Evolutionary conservation across 2,888 invertebrate genomes (phyloP).

Genomic region (Noctua pronuba): DNA sequence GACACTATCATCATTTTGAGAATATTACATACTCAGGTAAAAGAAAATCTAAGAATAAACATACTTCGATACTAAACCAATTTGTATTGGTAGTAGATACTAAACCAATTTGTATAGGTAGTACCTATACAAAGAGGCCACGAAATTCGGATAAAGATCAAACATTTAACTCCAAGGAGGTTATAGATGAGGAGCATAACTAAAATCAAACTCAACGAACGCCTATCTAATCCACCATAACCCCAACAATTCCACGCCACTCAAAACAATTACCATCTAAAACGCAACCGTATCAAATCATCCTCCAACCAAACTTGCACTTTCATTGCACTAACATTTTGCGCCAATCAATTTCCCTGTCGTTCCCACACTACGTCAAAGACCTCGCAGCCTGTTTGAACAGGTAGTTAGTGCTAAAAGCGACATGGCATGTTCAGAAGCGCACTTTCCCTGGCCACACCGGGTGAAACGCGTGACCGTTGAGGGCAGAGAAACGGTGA

Average conservation of each 20-base stretch:
- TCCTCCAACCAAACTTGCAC: constrained; percentile 43
- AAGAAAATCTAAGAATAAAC: neutral
- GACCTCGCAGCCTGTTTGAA: constrained; percentile 72
- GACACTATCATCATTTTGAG: neutral
- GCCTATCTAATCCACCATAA: neutral
- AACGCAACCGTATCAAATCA: constrained; percentile 32
- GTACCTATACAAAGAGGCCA: neutral
- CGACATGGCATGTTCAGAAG: constrained; percentile 75
- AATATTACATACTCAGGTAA: neutral
- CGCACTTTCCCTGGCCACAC: constrained; percentile 75
- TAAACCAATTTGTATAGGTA: neutral
- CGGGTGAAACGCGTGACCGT: constrained; percentile 76
- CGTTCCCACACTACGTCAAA: constrained; percentile 75
- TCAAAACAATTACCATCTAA: constrained; percentile 42
- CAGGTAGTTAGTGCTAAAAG: constrained; percentile 76
- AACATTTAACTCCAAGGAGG: neutral
- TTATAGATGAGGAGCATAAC: neutral
- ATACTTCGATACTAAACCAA: neutral
- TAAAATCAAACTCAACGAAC: neutral
- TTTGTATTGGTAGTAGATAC: accelerated
- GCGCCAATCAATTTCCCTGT: constrained; percentile 68
- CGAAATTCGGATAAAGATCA: neutral
- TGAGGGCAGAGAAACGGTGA: constrained; percentile 83
- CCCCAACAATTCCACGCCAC: constrained; percentile 18
- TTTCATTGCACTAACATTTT: constrained; percentile 61